Evolutionary conservation across 1,140 invertebrate species (phyloP).

Genomic region (Hylaeus anthracinus): DNA sequence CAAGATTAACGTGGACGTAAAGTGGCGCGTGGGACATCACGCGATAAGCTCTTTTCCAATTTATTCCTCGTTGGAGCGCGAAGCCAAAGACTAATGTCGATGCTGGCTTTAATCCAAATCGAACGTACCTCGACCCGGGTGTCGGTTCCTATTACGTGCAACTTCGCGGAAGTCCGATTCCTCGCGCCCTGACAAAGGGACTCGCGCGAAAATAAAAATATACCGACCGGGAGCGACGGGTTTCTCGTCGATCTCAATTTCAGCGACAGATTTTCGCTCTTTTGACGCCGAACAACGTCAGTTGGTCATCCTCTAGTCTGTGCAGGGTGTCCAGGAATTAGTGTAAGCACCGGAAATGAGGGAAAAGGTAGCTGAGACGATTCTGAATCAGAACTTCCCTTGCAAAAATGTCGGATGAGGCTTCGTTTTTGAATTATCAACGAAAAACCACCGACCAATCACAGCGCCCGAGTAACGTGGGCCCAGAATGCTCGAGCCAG

Average conservation of each 20-base stretch:
- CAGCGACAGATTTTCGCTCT: too few species aligned
- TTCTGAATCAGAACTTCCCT: too few species aligned
- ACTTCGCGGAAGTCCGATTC: constrained; percentile 11
- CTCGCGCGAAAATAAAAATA: constrained; percentile 2
- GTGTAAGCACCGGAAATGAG: too few species aligned
- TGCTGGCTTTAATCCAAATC: constrained; percentile 69
- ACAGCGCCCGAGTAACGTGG: too few species aligned
- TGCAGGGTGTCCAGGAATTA: too few species aligned
- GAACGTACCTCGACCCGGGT: constrained; percentile 43
- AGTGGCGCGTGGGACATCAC: constrained; percentile 24
- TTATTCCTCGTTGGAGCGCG: constrained; percentile 53
- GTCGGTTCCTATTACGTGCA: constrained; percentile 46
- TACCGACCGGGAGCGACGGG: neutral
- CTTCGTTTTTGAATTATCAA: too few species aligned
- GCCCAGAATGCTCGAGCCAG: too few species aligned
- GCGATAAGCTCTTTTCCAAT: constrained; percentile 57
- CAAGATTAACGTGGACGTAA: constrained; percentile 46
- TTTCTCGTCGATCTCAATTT: neutral
- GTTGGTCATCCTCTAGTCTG: too few species aligned
- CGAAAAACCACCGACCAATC: too few species aligned
- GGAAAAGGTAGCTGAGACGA: too few species aligned
- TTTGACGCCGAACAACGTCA: too few species aligned
- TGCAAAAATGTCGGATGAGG: too few species aligned
- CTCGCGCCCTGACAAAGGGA: constrained; percentile 11
- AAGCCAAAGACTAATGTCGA: constrained; percentile 70